Evolutionary conservation across 2,888 invertebrate genomes (phyloP).

Genomic region (Ophion ellenae): DNA sequence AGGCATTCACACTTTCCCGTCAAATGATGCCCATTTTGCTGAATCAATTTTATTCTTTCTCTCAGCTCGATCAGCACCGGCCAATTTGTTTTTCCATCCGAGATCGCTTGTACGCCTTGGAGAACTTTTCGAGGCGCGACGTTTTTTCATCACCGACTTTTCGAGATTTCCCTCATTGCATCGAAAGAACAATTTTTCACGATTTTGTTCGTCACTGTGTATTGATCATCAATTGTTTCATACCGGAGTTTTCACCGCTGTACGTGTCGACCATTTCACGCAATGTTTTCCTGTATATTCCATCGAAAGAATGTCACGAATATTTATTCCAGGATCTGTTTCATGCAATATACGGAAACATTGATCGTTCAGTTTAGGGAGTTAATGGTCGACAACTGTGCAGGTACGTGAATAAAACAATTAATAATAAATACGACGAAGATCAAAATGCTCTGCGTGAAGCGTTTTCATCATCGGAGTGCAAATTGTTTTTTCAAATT

Average conservation of each 20-base stretch:
- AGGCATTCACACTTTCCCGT: not conserved
- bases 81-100: not conserved
- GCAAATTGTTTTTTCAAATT: conserved; percentile 1
- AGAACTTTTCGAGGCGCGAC: not conserved
- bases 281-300: not conserved
- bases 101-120: not conserved
- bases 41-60: not conserved
- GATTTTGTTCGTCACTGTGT: not conserved
- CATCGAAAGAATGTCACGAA: not conserved
- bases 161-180: not conserved
- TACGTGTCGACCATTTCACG: not conserved
- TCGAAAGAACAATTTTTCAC: not conserved
- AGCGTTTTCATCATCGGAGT: not conserved
- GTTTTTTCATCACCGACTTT: too few species aligned
- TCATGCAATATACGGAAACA: not conserved
- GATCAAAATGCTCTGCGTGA: not conserved
- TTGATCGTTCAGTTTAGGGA: not conserved
- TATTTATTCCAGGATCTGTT: not conserved
- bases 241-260: not conserved
- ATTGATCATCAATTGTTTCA: conserved; percentile 5
- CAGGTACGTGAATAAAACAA: not conserved
- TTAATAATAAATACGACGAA: not conserved
- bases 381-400: not conserved
- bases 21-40: not conserved
- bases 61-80: not conserved